phyloP scores from a whole-genome alignment of 1,140 invertebrate genomes.

The Microplitis demolitor region DNA sequence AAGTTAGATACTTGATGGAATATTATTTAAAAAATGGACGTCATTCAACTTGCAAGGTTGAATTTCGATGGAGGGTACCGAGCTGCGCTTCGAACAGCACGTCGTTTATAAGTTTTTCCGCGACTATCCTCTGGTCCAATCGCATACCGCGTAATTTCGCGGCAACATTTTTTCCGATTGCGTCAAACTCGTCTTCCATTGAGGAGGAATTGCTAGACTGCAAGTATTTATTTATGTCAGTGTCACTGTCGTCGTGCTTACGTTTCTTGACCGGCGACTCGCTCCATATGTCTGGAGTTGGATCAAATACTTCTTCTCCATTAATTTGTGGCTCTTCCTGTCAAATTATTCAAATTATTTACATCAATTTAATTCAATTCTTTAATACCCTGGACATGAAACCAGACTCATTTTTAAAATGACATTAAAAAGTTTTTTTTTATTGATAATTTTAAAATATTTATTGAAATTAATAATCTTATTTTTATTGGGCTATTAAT shows the following conservation, averaged over 20 bases:
- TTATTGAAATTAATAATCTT: no score
- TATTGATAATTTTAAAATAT: background rate
- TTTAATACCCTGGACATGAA: no score
- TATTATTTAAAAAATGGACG: background rate
- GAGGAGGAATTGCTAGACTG: conserved; percentile 46
- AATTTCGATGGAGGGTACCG: conserved; percentile 57
- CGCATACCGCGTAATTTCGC: conserved; percentile 58
- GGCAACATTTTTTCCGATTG: conserved; percentile 57
- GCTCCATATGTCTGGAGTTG: conserved; percentile 44
- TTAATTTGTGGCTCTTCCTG: conserved; percentile 48
- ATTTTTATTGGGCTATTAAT: no score
- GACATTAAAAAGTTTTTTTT: conserved; percentile 14
- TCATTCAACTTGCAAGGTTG: conserved; percentile 52
- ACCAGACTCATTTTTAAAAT: no score
- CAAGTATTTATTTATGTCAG: conserved; percentile 43
- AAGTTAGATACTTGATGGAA: background rate
- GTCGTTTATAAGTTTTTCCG: conserved; percentile 58
- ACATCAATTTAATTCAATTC: no score
- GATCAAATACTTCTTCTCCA: conserved; percentile 48
- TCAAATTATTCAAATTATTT: conserved; percentile 12
- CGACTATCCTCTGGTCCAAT: conserved; percentile 59
- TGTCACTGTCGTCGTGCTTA: conserved; percentile 47
- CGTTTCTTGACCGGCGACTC: conserved; percentile 43
- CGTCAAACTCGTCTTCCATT: conserved; percentile 57
- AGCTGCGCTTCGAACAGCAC: conserved; percentile 59